Percentiles rank a stretch among this genome's conserved stretches.
Evolutionary conservation across 2,113 vertebrate species (phyloP).

Genomic region (Callionymus lyra): DNA sequence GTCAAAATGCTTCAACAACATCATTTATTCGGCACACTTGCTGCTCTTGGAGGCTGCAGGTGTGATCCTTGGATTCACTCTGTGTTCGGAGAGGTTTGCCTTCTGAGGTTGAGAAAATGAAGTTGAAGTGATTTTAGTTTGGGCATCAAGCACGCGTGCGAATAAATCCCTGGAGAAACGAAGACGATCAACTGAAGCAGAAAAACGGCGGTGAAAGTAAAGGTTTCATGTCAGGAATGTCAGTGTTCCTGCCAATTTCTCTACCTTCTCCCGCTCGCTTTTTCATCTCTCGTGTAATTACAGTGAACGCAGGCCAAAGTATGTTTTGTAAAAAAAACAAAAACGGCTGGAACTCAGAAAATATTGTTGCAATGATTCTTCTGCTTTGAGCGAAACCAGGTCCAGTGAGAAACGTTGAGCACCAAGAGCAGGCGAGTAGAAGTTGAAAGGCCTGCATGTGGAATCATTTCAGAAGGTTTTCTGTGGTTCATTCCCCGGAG

Average conservation of each 20-base stretch:
- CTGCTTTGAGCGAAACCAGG: conserved; percentile 1
- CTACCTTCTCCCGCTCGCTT: conserved; percentile 24
- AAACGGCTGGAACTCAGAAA: conserved; percentile 13
- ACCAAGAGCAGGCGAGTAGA: conserved; percentile 8
- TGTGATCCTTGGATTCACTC: conserved; percentile 40
- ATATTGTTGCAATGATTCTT: conserved; percentile 5
- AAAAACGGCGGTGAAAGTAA: conserved; percentile 22
- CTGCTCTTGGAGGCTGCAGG: conserved; percentile 40
- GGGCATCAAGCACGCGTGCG: conserved; percentile 11
- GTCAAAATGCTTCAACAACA: conserved; percentile 2
- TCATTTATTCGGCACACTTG: conserved; percentile 51
- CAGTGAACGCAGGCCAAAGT: conserved; percentile 24
- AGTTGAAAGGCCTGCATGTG: conserved; percentile 17
- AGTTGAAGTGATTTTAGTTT: neutral
- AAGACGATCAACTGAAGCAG: conserved; percentile 25
- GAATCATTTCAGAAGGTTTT: conserved; percentile 23
- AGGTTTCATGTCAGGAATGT: conserved; percentile 42
- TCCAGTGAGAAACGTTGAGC: conserved; percentile 1
- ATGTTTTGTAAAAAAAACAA: conserved; percentile 9
- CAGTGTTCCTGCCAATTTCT: conserved; percentile 37
- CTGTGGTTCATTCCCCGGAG: conserved; percentile 16
- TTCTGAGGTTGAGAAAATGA: too few species aligned
- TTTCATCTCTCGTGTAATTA: conserved; percentile 41
- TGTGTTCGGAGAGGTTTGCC: too few species aligned
- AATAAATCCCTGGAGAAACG: conserved; percentile 7